These are phyloP conservation scores for Mnemiopsis leidyi DNA, from an alignment of 37 sponge, comb jelly and placozoan genomes.

Conservation along the genomic window DNA sequence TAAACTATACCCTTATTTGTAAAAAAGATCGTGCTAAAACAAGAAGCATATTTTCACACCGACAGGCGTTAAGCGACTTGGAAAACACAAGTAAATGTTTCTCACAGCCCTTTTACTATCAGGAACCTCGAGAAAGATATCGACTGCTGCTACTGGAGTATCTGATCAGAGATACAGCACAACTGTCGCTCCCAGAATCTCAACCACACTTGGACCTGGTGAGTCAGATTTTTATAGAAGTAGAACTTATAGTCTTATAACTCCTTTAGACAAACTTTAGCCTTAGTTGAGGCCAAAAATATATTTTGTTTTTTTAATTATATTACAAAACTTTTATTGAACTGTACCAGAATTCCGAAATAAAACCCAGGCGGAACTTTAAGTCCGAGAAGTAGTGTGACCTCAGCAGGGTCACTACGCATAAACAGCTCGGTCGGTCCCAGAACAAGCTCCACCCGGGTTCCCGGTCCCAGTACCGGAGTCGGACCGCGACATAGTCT, in stretches of 20 bases:
- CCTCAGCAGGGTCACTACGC: neutral
- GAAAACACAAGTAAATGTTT: too few relatives aligned
- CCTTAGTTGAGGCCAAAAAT: too few relatives aligned
- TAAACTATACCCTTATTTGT: too few relatives aligned
- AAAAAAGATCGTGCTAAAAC: too few relatives aligned
- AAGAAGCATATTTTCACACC: too few relatives aligned
- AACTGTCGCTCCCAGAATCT: neutral
- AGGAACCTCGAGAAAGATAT: neutral
- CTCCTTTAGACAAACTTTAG: too few relatives aligned
- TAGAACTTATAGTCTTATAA: too few relatives aligned
- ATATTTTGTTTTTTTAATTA: too few relatives aligned
- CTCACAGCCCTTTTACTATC: too few relatives aligned
- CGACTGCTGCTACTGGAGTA: neutral
- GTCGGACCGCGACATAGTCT: neutral
- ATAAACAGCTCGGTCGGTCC: neutral
- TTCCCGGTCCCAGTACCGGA: neutral
- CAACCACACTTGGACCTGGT: neutral
- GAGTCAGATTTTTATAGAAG: too few relatives aligned
- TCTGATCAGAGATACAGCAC: neutral
- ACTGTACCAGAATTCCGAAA: neutral
- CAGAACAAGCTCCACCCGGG: neutral
- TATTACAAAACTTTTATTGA: too few relatives aligned
- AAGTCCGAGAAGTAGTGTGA: neutral
- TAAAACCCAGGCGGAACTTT: neutral
- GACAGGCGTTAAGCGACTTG: too few relatives aligned